These are phyloP conservation scores for Pterois miles DNA, from an alignment of 2,797 vertebrate species.

Conservation along the genomic window DNA sequence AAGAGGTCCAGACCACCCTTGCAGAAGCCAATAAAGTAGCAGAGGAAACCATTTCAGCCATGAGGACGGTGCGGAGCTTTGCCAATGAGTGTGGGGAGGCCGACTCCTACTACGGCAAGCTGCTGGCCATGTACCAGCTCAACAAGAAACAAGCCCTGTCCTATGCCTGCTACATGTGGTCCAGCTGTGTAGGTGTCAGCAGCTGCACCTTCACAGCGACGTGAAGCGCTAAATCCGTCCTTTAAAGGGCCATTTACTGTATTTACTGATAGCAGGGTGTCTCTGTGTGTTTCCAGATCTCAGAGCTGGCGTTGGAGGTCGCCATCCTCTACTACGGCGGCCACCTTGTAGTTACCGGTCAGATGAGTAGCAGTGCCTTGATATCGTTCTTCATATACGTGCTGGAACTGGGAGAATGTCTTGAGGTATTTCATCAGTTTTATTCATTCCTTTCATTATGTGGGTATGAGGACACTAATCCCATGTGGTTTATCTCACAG, in stretches of 20 bases:
- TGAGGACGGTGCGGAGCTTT: slow-evolving; percentile 96
- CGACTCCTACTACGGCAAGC: slow-evolving; percentile 84
- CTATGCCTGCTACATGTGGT: slow-evolving; percentile 93
- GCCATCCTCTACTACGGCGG: slow-evolving; percentile 94
- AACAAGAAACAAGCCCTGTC: slow-evolving; percentile 92
- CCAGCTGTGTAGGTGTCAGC: slow-evolving; percentile 86
- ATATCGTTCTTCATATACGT: slow-evolving; percentile 95
- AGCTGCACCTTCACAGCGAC: neutral
- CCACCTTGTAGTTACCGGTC: slow-evolving; percentile 89
- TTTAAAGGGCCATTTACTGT: neutral
- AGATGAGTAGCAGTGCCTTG: slow-evolving; percentile 91
- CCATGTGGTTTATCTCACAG: slow-evolving; percentile 69
- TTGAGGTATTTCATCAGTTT: slow-evolving; percentile 82
- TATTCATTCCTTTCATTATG: neutral
- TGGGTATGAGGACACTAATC: neutral
- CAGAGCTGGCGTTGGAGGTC: slow-evolving; percentile 90
- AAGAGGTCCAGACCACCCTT: slow-evolving; percentile 91
- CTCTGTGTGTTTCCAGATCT: slow-evolving; percentile 81
- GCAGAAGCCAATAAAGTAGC: slow-evolving; percentile 95
- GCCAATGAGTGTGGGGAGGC: slow-evolving; percentile 91
- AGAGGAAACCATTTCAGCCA: slow-evolving; percentile 93
- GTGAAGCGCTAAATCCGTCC: neutral
- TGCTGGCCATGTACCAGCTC: slow-evolving; percentile 89
- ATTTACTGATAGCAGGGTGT: neutral
- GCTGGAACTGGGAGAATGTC: slow-evolving; percentile 91